These are phyloP conservation scores for Atrina japonica DNA, from an alignment of 2,888 invertebrate genomes.

Conservation along the genomic window DNA sequence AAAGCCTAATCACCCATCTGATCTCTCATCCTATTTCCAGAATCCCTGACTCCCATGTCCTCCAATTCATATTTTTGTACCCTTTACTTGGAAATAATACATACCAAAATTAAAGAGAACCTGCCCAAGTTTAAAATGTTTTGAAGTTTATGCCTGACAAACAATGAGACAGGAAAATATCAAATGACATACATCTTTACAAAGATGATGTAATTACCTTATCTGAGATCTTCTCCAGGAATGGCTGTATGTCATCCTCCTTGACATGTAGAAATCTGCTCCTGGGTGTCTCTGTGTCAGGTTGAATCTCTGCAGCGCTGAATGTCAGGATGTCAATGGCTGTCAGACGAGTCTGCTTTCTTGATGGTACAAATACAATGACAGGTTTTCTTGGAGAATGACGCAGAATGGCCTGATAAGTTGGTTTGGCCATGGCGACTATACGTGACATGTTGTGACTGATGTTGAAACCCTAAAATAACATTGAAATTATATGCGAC, in stretches of 20 bases:
- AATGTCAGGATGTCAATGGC: constrained; percentile 97
- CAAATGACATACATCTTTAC: too few species aligned
- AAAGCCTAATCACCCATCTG: too few species aligned
- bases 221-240: constrained; percentile 92
- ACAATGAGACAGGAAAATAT: too few species aligned
- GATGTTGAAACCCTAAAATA: constrained; percentile 93
- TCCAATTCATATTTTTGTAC: too few species aligned
- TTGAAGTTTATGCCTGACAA: too few species aligned
- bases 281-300: constrained; percentile 88
- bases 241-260: constrained; percentile 91
- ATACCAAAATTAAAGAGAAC: too few species aligned
- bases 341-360: constrained; percentile 94
- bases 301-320: constrained; percentile 93
- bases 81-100: too few species aligned
- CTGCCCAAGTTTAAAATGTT: too few species aligned
- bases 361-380: constrained; percentile 83
- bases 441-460: constrained; percentile 98
- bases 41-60: too few species aligned
- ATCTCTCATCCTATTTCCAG: too few species aligned
- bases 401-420: constrained; percentile 94
- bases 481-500: background rate
- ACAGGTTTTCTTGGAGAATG: constrained; percentile 77
- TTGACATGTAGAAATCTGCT: constrained; percentile 93
- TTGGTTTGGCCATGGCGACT: constrained; percentile 98
- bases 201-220: too few species aligned